Evolutionary conservation across 2,797 vertebrate genomes (phyloP).

Genomic region (Labeo calbasu): DNA sequence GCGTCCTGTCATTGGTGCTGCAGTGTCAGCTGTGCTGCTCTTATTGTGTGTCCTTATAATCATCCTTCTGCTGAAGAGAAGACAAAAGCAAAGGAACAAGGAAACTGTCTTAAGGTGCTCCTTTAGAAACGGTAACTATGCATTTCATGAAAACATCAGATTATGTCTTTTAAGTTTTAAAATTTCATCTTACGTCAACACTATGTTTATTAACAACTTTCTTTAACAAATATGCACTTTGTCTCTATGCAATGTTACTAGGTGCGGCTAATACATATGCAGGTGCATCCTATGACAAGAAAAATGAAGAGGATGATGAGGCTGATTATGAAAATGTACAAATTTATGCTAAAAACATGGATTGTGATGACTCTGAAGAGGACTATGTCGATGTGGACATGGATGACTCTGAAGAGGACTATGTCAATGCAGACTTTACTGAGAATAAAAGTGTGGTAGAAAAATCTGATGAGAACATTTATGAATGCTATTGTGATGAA

Average conservation of each 20-base stretch:
- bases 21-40: conserved; percentile 19
- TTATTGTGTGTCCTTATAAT: neutral
- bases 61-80: neutral
- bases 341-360: neutral
- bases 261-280: conserved; percentile 7
- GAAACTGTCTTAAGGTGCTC: neutral
- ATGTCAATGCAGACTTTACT: neutral
- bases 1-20: conserved; percentile 4
- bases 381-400: neutral
- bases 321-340: conserved; percentile 43
- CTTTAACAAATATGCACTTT: neutral
- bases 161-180: neutral
- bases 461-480: conserved; percentile 17
- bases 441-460: neutral
- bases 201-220: neutral
- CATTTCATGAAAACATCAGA: neutral
- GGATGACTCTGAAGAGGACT: neutral
- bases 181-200: neutral
- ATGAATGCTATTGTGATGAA: conserved; percentile 10
- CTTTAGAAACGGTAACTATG: neutral
- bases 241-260: neutral
- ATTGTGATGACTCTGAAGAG: neutral
- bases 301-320: conserved; percentile 41
- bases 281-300: neutral
- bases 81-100: neutral